These are phyloP conservation scores for Spialia ferax DNA, from an alignment of 2,888 invertebrate species.

Conservation along the genomic window DNA sequence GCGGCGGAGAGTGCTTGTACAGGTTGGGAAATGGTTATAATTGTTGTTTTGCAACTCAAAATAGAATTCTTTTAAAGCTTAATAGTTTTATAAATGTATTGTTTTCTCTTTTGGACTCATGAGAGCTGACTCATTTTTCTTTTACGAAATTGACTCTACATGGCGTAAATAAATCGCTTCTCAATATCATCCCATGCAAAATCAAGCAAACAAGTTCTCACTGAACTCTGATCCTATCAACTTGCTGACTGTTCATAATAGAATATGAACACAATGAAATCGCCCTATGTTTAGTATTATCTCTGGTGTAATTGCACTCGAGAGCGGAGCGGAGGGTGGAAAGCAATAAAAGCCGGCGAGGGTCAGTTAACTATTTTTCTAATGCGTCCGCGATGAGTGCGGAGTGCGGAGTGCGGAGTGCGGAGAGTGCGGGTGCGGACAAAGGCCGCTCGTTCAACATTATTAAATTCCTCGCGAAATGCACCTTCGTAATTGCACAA, in stretches of 20 bases:
- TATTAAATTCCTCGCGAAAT: constrained; percentile 47
- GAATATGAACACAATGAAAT: constrained; percentile 25
- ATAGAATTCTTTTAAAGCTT: constrained; percentile 14
- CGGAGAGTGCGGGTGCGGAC: constrained; percentile 11
- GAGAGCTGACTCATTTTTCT: not conserved
- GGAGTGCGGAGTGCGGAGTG: constrained; percentile 23
- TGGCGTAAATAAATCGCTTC: not conserved
- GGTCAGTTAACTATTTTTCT: constrained; percentile 50
- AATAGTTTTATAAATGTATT: not conserved
- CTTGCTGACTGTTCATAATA: constrained; percentile 20
- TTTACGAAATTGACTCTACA: not conserved
- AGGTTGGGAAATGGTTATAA: constrained; percentile 18
- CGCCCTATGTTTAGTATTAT: constrained; percentile 20
- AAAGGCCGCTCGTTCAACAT: constrained; percentile 40
- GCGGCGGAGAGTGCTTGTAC: constrained; percentile 25
- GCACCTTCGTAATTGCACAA: constrained; percentile 40
- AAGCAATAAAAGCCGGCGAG: constrained; percentile 36
- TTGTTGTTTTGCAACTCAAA: constrained; percentile 16
- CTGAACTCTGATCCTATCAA: constrained; percentile 1
- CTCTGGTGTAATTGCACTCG: constrained; percentile 10
- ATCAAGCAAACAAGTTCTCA: not conserved
- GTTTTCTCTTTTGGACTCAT: not conserved
- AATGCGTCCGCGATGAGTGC: constrained; percentile 40
- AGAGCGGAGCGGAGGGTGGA: constrained; percentile 20
- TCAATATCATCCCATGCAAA: not conserved